Evolutionary conservation across 1,140 invertebrate species (phyloP), one percentile per base, ranked within the genome.

Genomic region (Phortica variegata): DNA sequence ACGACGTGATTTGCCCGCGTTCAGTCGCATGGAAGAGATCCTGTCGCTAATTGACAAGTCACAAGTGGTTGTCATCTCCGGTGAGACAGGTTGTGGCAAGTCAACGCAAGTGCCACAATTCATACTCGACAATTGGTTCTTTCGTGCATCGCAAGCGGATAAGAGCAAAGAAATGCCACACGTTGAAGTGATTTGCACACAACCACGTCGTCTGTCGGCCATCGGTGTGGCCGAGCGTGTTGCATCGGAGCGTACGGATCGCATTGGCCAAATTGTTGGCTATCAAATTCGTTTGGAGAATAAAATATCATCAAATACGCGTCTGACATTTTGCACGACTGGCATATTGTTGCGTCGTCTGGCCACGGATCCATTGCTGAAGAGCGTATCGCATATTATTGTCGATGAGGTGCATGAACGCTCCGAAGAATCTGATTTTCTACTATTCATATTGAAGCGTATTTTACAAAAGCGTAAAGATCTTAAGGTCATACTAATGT

Each of bases 361-460:
- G 19, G 85, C 90, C 56, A 80, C 82, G n/a, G 86, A 90, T 73
- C 85, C 87, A 1, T 68, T 82, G 12, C 71, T 93, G 16, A 77
- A 80, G n/a, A 81, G 82, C 12, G 84, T 90, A 1, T 86, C 87
- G 0, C 90, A 93, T 63, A 78, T 92, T 17, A 82, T 92, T 51
- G 83, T 95, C 8, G 94, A 97, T 74, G 94, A 97, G 79, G 89
- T 96, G 3, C 93, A 97, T 70, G 93, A 97, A 75, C 79, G 93
- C 49, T 88, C 85, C 32, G 86, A 90, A 69, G 92, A 95, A 72
- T 90, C 90, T 56, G 91, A 94, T 73, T 92, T 93, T 61, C 75
- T 94, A 4, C 63, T 93, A 26, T 80, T 93, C 26, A 85, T 93
- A 37, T 69, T 93, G n/a, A 86, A 85, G 74, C 83, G 89, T 55